Percentiles rank a stretch among this genome's conserved stretches.
Conservation (phyloP, 2,797 vertebrate genomes). For the Phrynocephalus guinanensis region DNA sequence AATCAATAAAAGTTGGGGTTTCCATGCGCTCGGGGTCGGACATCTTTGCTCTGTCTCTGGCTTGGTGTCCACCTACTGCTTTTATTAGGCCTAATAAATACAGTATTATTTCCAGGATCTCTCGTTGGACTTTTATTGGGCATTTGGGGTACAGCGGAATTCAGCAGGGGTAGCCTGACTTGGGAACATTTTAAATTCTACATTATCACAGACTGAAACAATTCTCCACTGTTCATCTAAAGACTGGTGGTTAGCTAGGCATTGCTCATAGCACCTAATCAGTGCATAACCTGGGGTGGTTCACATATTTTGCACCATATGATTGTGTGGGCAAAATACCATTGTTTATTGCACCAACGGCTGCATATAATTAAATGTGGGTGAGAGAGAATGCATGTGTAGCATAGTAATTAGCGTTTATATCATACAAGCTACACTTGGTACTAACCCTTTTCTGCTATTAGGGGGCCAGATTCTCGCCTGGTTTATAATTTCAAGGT, state of each 20-base stretch:
- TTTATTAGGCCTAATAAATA: no score
- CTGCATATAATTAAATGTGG: neutral
- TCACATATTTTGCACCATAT: neutral
- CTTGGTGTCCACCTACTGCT: no score
- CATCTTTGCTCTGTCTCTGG: no score
- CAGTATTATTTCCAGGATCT: no score
- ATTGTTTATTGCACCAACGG: slow-evolving; percentile 1
- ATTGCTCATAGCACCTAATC: neutral
- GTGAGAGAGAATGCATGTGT: neutral
- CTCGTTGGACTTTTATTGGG: no score
- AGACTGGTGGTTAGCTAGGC: neutral
- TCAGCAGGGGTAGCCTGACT: no score
- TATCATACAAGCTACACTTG: neutral
- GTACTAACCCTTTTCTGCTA: neutral
- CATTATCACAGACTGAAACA: no score
- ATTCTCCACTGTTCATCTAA: neutral
- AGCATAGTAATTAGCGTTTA: neutral
- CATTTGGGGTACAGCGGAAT: no score
- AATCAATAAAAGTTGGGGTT: no score
- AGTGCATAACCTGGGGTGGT: neutral
- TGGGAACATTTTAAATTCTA: no score
- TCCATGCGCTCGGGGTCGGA: no score
- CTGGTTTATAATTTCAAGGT: neutral
- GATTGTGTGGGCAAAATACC: neutral
- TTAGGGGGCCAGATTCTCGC: neutral